Base-by-base conservation (phyloP, 2,797 vertebrate genomes). In the Amazona finschi region DNA sequence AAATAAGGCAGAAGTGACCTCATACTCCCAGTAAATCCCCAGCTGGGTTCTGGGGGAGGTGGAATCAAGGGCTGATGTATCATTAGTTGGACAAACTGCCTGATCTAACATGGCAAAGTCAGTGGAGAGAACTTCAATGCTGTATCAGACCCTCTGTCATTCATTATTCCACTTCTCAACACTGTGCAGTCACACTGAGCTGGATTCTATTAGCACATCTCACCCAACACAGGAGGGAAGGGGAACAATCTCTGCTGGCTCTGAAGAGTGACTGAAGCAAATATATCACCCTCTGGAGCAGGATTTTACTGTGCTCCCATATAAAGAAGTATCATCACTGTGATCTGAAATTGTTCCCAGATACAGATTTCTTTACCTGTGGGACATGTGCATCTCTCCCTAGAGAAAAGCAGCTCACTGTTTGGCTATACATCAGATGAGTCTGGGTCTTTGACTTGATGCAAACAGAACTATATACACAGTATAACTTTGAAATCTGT, bases 1-100 rank as follows among this genome's bases (percentile, higher is more conserved):
- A 90, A 92, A 81, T 76, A 67, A 43, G 60, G 49, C 53, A 95
- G 66, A 66, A 66, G 84, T 57, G 47, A 90, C 69, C 81, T 93
- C 72, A 67, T 27, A 50, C 81, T 95, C 73, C 82, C 91, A 88
- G 66, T 60, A 85, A 89, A 86, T 70, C 31, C 55, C 47, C 62
- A 76, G 73, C 21, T 33, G 50, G 44, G 41, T 62, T 61, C 43
- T 41, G 57, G 17, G 27, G 16, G 6, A 72, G 27, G 53, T 36
- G 44, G 52, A 89, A 74, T 88, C 19, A 10, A 82, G 28, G 44
- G 71, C 84, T 82, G 62, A 72, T 38, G 49, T 60, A 76, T 39
- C 53, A 24, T 73, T 39, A 93, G 49, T 5, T 91, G 36, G 43
- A 88, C 60, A 79, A 73, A 65, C 39, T 74, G 39, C 66, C 67